Evolutionary conservation across 2,113 vertebrate genomes (phyloP), one percentile per base, ranked within the genome.

Genomic region (Clupea harengus): DNA sequence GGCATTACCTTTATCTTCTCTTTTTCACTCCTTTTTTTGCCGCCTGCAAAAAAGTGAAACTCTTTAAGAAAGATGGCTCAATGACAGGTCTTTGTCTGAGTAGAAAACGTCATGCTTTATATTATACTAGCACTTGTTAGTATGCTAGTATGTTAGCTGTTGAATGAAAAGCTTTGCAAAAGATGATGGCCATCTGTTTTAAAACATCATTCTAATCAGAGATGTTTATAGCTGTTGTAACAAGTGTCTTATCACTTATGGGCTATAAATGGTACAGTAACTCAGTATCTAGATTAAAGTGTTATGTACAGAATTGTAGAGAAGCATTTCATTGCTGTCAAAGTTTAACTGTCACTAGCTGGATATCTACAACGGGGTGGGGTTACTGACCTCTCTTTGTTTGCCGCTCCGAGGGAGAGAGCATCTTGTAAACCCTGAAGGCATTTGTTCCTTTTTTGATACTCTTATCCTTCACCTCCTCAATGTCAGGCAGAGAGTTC

Each of bases 391-490:
- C 98, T 98, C 97, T 98, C 93, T 97, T 99, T 47, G 95, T 93
- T 89, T 94, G 96, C 64, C 96, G 95, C 90, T 99, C 98, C 0
- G 97, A 94, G 0, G 96, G 93, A 0, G 97, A 97, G 86, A 99
- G 92, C 97, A 99, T 99, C 85, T 96, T 96, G 90, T 99, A 99
- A 4, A 99, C 98, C 85, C 98, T 95, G 93, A 99, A 99, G 78
- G 98, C 98, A 1, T 99, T 99, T 28, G 98, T 99, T 93, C 98
- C 98, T 94, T 99, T 99, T 93, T 99, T 99, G 92, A 96, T 97
- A 45, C 97, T 97, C 90, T 95, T 97, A 90, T 97, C 96, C 92
- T 97, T 97, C 84, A 97, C 97, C 94, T 97, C 97, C 92, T 97
- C 97, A 20, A 97, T 97, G 87, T 97, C 97, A 45, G 97, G 97